Evolutionary conservation across 2,797 vertebrate genomes (phyloP).

Genomic region (Phyllotis vaccarum): DNA sequence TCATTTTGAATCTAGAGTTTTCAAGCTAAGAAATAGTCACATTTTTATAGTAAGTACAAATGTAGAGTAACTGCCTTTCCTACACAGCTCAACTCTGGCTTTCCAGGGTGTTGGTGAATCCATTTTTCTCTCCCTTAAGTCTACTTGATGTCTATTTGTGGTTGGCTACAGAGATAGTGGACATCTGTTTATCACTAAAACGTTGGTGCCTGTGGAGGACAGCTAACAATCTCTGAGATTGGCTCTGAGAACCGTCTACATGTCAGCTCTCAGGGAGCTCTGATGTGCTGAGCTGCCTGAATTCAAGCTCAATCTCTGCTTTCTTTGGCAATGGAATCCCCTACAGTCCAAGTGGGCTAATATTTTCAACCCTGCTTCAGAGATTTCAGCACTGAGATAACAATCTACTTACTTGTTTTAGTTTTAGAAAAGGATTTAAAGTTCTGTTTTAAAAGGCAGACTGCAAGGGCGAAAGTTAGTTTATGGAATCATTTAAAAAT

Average conservation of each 20-base stretch:
- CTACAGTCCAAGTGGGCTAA: neutral
- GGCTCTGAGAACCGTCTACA: neutral
- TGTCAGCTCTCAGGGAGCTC: neutral
- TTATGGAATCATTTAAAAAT: constrained; percentile 57
- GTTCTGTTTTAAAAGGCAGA: constrained; percentile 31
- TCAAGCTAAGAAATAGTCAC: neutral
- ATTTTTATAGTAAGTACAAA: neutral
- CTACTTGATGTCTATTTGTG: neutral
- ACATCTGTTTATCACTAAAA: neutral
- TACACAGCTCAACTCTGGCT: neutral
- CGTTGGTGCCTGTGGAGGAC: neutral
- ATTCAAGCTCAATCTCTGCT: neutral
- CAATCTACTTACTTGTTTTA: constrained; percentile 47
- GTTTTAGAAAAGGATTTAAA: constrained; percentile 45
- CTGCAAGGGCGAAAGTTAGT: constrained; percentile 11
- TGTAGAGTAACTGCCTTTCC: neutral
- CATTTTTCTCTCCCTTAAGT: neutral
- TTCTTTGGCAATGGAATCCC: neutral
- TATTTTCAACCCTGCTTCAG: constrained; percentile 21
- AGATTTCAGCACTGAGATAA: neutral
- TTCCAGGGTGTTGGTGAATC: neutral
- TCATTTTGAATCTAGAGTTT: neutral
- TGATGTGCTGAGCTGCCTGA: neutral
- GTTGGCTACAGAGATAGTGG: neutral
- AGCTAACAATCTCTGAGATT: neutral